Conservation (phyloP, 2,113 vertebrate species). For the Hyperoodon ampullatus region DNA sequence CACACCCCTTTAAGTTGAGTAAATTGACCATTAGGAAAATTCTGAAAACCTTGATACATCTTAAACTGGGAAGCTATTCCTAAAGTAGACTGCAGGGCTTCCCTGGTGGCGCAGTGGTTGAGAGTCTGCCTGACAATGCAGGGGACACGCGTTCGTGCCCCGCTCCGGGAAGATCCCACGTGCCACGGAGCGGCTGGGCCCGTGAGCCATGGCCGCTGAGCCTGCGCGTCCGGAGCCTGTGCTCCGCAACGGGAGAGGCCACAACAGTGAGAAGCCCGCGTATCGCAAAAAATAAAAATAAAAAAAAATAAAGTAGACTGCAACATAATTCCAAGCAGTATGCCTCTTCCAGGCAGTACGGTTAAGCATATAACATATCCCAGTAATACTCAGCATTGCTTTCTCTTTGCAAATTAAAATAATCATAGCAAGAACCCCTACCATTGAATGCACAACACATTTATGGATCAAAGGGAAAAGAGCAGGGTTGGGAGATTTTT, state of each 20-base stretch:
- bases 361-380: background rate
- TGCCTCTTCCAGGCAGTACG: background rate
- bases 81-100: background rate
- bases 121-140: too few relatives aligned
- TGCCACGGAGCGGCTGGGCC: too few relatives aligned
- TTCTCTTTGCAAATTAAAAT: conserved; percentile 56
- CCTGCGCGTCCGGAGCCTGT: too few relatives aligned
- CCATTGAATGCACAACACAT: conserved; percentile 8
- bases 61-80: conserved; percentile 17
- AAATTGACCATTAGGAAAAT: conserved; percentile 33
- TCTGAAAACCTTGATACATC: background rate
- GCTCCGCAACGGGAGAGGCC: too few relatives aligned
- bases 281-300: too few relatives aligned
- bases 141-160: too few relatives aligned
- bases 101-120: too few relatives aligned
- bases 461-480: conserved; percentile 25
- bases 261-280: too few relatives aligned
- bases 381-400: background rate
- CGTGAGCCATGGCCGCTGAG: too few relatives aligned
- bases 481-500: background rate
- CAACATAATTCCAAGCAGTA: background rate
- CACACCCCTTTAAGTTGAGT: background rate
- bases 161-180: too few relatives aligned
- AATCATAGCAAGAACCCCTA: conserved; percentile 29
- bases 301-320: background rate